Percentiles rank a stretch among this genome's conserved stretches.
These are phyloP conservation scores for Elaphurus davidianus DNA, from an alignment of 2,113 vertebrate genomes.

Conservation along the genomic window DNA sequence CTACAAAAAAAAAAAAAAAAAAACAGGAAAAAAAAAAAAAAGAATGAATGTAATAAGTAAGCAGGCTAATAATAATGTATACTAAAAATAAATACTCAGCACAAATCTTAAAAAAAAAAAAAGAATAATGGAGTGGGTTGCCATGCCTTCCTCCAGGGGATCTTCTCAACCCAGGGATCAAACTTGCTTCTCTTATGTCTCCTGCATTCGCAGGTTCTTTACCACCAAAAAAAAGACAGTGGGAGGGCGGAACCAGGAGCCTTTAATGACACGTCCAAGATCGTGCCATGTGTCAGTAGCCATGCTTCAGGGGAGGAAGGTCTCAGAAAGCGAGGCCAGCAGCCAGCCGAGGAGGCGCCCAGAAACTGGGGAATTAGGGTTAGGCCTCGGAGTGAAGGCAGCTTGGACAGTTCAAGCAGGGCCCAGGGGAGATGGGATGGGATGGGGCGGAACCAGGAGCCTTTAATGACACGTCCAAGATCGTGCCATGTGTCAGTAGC, in stretches of 20 bases:
- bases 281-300: rapidly evolving
- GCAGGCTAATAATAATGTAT: too few species aligned
- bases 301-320: background rate
- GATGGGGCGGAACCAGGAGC: background rate
- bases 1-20: background rate
- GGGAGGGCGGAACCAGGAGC: background rate
- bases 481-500: rapidly evolving
- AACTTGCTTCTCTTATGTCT: background rate
- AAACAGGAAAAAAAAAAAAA: too few species aligned
- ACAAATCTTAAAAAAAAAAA: background rate
- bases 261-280: rapidly evolving
- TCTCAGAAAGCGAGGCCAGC: background rate
- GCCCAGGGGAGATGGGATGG: background rate
- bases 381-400: background rate
- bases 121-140: background rate
- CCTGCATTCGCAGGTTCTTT: background rate
- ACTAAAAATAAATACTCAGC: too few species aligned
- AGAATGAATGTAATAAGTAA: too few species aligned
- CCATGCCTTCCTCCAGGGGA: background rate
- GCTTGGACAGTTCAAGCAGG: background rate
- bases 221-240: background rate
- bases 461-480: rapidly evolving
- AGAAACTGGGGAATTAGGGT: background rate
- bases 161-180: background rate
- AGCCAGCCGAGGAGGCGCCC: background rate